phyloP scores from a whole-genome alignment of 37 sponge, comb jelly and placozoan species.

The Crambe crambe region DNA sequence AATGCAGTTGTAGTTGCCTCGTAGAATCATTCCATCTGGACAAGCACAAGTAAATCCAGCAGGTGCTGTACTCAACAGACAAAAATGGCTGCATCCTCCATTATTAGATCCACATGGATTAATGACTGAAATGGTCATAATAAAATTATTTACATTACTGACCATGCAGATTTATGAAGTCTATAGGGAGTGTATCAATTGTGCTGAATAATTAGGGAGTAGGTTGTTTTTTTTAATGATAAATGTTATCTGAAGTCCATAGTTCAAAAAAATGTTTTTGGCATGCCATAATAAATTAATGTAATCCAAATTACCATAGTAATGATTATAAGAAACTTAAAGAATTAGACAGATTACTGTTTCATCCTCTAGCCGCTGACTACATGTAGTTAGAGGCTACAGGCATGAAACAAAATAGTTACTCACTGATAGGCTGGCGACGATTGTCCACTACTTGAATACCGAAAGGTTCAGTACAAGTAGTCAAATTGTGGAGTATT shows the following conservation, averaged over 20 bases:
- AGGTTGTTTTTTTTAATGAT: no score
- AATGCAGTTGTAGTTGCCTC: not conserved
- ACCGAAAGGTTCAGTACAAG: not conserved
- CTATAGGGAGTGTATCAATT: no score
- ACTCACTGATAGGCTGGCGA: conserved; percentile 11
- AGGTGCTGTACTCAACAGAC: conserved; percentile 36
- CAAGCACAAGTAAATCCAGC: conserved; percentile 66
- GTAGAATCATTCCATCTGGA: conserved; percentile 29
- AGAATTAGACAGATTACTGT: no score
- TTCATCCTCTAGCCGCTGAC: no score
- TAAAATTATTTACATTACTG: not conserved
- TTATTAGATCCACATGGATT: conserved; percentile 61
- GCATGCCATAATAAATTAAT: no score
- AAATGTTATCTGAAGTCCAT: no score
- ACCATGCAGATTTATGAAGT: not conserved
- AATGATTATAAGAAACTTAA: no score
- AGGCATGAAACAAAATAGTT: no score
- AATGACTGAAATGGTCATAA: conserved; percentile 6
- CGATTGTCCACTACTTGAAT: conserved; percentile 4
- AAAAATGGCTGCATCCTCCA: conserved; percentile 66
- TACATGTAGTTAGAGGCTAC: no score
- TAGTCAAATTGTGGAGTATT: not conserved
- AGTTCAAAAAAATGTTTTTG: no score
- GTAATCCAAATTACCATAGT: no score
- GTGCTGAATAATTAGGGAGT: no score